Base-by-base conservation (phyloP, 2,113 vertebrate genomes). In the Erythrocercus mccallii region DNA sequence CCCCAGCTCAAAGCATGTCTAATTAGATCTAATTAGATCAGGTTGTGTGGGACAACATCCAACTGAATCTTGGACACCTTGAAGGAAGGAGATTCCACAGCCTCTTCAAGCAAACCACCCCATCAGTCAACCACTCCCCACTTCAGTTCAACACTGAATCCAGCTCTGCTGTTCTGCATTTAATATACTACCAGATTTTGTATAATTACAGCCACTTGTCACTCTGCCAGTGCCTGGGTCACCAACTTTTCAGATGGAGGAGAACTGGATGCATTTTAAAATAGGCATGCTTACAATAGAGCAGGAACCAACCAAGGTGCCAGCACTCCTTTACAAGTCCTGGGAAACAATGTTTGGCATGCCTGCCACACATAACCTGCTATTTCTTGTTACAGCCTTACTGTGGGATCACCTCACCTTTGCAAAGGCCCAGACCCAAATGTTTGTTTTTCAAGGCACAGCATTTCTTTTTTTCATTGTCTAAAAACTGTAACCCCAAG, bases 321-420 rank as follows among this genome's bases (percentile, higher is more conserved):
- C 77, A 93, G 57, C 24, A 35, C 58, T 31, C 0, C 0, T 40
- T 9, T 61, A 22, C 24, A 68, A 82, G 66, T n/a, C 76, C 86
- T 92, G 71, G 54, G 88, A 95, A 97, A 96, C 76, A 81, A 88
- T 72, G 69, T 24, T 60, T 72, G 61, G 53, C 27, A 69, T 38
- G 30, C 57, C n/a, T 86, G 57, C 88, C 65, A 71, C 37, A 0
- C 31, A 61, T 92, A 94, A 74, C 92, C 86, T 95, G 92, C 48
- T 47, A 38, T 60, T 90, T 88, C 71, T 73, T 74, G 51, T 35
- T 74, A 76, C 22, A 42, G 35, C 30, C 51, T 62, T 45, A 44
- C 51, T 90, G 40, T 40, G 71, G 51, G 56, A 86, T 74, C 64
- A 66, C 60, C 45, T 78, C 71, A 74, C 51, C 60, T 86, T 61